Evolutionary conservation across 2,888 invertebrate genomes (phyloP).

Genomic region (Chorisops tibialis): DNA sequence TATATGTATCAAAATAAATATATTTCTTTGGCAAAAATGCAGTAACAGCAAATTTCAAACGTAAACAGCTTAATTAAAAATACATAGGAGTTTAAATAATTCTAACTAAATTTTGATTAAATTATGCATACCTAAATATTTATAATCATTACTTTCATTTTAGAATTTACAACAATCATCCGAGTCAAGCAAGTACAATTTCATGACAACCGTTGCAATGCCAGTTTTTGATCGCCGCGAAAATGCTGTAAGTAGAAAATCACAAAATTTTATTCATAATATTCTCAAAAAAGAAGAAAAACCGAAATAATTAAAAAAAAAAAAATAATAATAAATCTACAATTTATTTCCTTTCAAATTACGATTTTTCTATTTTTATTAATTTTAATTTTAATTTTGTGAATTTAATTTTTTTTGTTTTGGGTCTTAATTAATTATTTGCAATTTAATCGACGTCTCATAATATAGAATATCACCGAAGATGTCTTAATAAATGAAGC

Average conservation of each 20-base stretch:
- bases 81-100: too few relatives aligned
- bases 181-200: slow-evolving; percentile 63
- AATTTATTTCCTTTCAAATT: not conserved
- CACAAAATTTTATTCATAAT: not conserved
- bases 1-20: too few relatives aligned
- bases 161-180: slow-evolving; percentile 50
- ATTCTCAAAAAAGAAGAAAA: not conserved
- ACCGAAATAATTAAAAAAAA: not conserved
- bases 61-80: too few relatives aligned
- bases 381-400: not conserved
- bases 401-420: not conserved
- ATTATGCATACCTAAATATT: not conserved
- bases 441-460: slow-evolving; percentile 36
- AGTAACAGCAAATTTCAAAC: too few relatives aligned
- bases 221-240: slow-evolving; percentile 87
- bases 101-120: not conserved
- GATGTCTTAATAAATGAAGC: slow-evolving; percentile 93
- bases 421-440: slow-evolving; percentile 10
- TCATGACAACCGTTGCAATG: slow-evolving; percentile 91
- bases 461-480: slow-evolving; percentile 89
- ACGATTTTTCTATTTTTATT: not conserved
- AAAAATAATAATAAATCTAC: not conserved
- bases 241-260: slow-evolving; percentile 68
- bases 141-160: slow-evolving; percentile 2
- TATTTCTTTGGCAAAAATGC: too few relatives aligned